Evolutionary conservation across 2,797 vertebrate species (phyloP), one percentile per base, ranked within the genome.

Genomic region (Clamator glandarius): DNA sequence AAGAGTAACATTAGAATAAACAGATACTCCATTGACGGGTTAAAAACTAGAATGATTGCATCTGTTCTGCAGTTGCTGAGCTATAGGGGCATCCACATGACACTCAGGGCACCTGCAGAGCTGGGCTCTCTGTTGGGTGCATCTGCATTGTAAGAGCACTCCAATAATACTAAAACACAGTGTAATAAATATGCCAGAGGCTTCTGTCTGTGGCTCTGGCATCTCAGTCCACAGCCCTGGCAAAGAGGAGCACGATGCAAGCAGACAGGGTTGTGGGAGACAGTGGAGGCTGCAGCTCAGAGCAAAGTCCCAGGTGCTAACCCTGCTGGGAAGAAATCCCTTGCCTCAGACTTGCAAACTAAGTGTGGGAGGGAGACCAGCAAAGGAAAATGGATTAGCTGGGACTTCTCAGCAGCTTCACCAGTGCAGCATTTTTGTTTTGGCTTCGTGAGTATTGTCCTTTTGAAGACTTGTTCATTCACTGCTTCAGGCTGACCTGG

Each of bases 221-320:
- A 33, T 2, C 21, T n/a, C 25, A 63, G 36, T 5, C 28, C 25
- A 1, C 6, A 70, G 29, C 24, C 24, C 28, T 29, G 79, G 63
- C 63, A 64, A 31, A 59, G 69, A 57, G 66, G 33, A 62, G 24
- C 31, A 29, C 36, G 51, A 31, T 6, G 61, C 46, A 28, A 36
- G 12, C 55, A 69, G 58, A 35, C 28, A 36, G 39, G 20, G 35
- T 23, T 58, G 48, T 6, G 14, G 72, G 54, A 88, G 52, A 36
- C 68, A 46, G 11, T 0, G 0, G 58, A 4, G 35, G n/a, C 73
- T 14, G 18, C 2, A 7, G 3, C 28, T 72, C 51, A 8, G 13
- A 57, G 36, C 19, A 44, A 52, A 10, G n/a, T 42, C 62, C 10
- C 25, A 31, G n/a, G 29, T 23, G 29, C 36, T 19, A 36, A 42